Conservation (phyloP, 2,113 vertebrate species). For the Talpa occidentalis region DNA sequence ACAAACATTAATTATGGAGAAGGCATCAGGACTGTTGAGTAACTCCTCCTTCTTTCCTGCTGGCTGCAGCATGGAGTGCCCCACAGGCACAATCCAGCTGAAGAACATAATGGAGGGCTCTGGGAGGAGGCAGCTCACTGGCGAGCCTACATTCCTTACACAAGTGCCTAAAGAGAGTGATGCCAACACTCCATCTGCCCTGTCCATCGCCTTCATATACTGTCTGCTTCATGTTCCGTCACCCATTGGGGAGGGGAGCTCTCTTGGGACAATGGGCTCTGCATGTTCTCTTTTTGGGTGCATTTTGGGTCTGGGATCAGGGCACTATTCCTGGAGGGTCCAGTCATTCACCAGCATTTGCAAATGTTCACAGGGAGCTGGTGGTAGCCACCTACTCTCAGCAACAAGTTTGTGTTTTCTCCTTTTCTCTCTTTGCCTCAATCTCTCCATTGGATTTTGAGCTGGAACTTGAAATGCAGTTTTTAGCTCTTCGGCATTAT, state of each 20-base stretch:
- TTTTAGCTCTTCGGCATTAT: slow-evolving; percentile 82
- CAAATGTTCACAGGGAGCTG: slow-evolving; percentile 70
- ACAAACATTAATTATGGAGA: slow-evolving; percentile 75
- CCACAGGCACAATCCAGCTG: slow-evolving; percentile 63
- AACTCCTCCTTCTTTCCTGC: slow-evolving; percentile 72
- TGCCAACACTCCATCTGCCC: slow-evolving; percentile 85
- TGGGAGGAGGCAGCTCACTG: slow-evolving; percentile 74
- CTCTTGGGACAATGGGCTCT: slow-evolving; percentile 73
- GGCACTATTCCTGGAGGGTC: slow-evolving; percentile 82
- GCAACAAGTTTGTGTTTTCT: slow-evolving; percentile 70
- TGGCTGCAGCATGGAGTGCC: slow-evolving; percentile 60
- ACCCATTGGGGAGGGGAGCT: slow-evolving; percentile 79
- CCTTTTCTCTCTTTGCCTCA: slow-evolving; percentile 72
- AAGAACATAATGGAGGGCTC: slow-evolving; percentile 67
- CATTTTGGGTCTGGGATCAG: slow-evolving; percentile 78
- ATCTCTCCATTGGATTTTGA: slow-evolving; percentile 77
- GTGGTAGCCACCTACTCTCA: slow-evolving; percentile 61
- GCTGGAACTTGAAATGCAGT: slow-evolving; percentile 81
- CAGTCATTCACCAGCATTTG: slow-evolving; percentile 88
- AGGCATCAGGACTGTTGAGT: slow-evolving; percentile 76
- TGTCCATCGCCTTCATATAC: slow-evolving; percentile 83
- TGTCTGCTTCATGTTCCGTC: slow-evolving; percentile 80
- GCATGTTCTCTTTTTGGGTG: slow-evolving; percentile 64
- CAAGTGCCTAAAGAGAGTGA: slow-evolving; percentile 90
- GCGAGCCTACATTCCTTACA: slow-evolving; percentile 88